Conservation (phyloP, 2,888 invertebrate species). For the Pomacea canaliculata region DNA sequence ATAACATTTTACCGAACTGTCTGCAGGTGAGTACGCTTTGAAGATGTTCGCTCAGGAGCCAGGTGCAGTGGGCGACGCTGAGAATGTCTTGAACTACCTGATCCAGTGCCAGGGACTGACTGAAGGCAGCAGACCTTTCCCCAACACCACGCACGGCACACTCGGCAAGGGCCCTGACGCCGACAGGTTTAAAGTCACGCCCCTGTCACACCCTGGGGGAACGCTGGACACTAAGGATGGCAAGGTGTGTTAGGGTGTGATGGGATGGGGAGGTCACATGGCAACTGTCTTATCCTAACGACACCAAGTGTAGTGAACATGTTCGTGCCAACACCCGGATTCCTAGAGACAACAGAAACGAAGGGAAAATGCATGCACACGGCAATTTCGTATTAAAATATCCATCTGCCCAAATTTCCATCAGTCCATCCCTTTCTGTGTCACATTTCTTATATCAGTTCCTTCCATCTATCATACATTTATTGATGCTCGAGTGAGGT, state of each 20-base stretch:
- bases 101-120: conserved; percentile 52
- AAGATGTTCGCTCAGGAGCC: conserved; percentile 62
- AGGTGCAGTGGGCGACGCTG: conserved; percentile 55
- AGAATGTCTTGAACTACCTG: conserved; percentile 66
- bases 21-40: conserved; percentile 47
- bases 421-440: too few relatives aligned
- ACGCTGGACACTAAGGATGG: conserved; percentile 51
- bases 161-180: conserved; percentile 34
- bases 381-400: too few relatives aligned
- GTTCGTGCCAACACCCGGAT: too few relatives aligned
- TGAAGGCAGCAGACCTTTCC: conserved; percentile 53
- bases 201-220: conserved; percentile 51
- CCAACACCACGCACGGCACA: conserved; percentile 37
- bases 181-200: conserved; percentile 51
- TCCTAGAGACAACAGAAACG: too few relatives aligned
- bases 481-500: too few relatives aligned
- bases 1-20: background rate
- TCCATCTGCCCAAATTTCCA: too few relatives aligned
- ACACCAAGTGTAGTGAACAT: too few relatives aligned
- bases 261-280: too few relatives aligned
- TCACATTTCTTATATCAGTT: too few relatives aligned
- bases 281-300: too few relatives aligned
- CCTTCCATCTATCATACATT: too few relatives aligned
- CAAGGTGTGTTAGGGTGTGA: conserved; percentile 13
- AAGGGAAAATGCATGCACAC: too few relatives aligned